These are phyloP conservation scores for Tanypteryx hageni DNA, from an alignment of 2,888 invertebrate species.

Conservation along the genomic window DNA sequence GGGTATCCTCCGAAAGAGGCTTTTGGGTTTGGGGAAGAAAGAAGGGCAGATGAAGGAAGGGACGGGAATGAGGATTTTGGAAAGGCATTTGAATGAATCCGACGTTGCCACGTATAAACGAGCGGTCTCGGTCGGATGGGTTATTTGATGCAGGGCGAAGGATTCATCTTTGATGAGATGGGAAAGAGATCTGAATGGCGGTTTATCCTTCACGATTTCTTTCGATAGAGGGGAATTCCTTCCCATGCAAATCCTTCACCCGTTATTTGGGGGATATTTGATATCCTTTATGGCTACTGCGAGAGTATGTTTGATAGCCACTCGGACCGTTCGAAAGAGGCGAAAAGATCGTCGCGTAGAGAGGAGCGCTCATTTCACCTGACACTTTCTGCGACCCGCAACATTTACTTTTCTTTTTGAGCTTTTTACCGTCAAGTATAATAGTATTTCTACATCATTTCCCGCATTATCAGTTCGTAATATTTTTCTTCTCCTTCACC, in stretches of 20 bases:
- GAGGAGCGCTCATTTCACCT: not conserved
- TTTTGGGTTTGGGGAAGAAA: not conserved
- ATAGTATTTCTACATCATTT: too few species aligned
- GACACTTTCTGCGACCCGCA: not conserved
- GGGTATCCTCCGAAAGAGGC: slow-evolving; percentile 50
- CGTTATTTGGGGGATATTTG: not conserved
- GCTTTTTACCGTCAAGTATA: too few species aligned
- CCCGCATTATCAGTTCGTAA: too few species aligned
- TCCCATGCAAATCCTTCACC: slow-evolving; percentile 46
- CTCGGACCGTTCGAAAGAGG: not conserved
- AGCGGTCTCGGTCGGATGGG: not conserved
- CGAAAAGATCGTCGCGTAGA: not conserved
- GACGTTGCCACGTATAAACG: slow-evolving; percentile 45
- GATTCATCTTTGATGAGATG: slow-evolving; percentile 18
- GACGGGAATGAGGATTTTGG: slow-evolving; percentile 43
- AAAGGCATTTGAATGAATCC: slow-evolving; percentile 59
- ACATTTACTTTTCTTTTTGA: too few species aligned
- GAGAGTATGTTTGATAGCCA: not conserved
- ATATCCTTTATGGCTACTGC: not conserved
- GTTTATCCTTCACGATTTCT: not conserved
- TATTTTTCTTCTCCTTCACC: too few species aligned
- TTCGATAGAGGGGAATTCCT: not conserved
- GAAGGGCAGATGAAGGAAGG: slow-evolving; percentile 37
- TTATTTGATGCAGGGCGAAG: slow-evolving; percentile 39
- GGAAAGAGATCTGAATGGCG: not conserved